Base-by-base conservation (phyloP, 2,797 vertebrate genomes). In the Leuciscus waleckii region DNA sequence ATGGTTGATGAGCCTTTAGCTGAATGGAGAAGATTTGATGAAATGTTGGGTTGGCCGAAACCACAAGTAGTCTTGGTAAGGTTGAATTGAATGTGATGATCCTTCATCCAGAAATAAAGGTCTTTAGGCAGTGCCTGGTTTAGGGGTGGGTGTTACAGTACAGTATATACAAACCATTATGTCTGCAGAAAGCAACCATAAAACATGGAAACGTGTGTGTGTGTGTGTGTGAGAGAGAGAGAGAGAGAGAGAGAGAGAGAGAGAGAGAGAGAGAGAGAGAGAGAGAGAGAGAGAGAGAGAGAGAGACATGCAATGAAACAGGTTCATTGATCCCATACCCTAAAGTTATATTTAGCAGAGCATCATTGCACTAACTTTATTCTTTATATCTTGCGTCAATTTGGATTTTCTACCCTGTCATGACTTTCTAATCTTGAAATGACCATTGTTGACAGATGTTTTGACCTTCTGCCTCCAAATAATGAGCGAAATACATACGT, bases 381-480 rank as follows among this genome's bases (percentile, higher is more conserved):
- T 54, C 21, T 54, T 49, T 13, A 7, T 35, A 37, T 54, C 19
- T 37, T 23, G 19, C 32, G 2, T 37, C 19, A 63, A 37, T 49
- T 85, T n/a, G 26, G 51, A n/a, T 4, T 14, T 58, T 29, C 43
- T 58, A 13, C 73, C 32, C 69, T 49, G 5, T 39, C n/a, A 43
- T 77, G 7, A 49, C 81, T 74, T 56, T 65, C 26, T 65, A 7
- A 17, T 17, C 29, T 65, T 32, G 14, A 65, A 17, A 65, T 65
- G 29, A 32, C 29, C 29, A 32, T 32, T 77, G 85, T 69, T 82
- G 87, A 78, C 79, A 39, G 14, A 77, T 32, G 0, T 69, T 92
- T 89, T 93, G 83, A 81, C 79, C 74, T 85, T 87, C 88, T 81
- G 88, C 71, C 69, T 85, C 75, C 69, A 70, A 82, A 32, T 65